A percentile compares a stretch with the other conserved stretches of the same genome.
These are phyloP conservation scores for Gambusia yucatana DNA, from an alignment of 2,797 vertebrate genomes.

Conservation along the genomic window DNA sequence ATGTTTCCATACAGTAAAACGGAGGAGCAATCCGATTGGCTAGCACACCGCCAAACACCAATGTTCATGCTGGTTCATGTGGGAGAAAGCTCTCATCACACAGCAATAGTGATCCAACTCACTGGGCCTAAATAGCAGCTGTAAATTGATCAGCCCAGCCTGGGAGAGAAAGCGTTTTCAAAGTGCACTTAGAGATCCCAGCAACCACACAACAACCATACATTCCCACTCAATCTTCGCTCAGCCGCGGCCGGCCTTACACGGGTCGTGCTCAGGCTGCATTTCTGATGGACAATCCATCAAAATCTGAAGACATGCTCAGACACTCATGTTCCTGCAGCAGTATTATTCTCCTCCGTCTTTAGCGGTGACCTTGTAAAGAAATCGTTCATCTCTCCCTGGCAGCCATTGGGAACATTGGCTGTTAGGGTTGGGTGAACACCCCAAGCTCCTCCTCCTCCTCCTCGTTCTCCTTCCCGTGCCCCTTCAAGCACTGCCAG, in stretches of 20 bases:
- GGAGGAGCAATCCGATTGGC: not conserved
- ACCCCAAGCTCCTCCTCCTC: not conserved
- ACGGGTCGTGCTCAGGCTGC: slow-evolving; percentile 13
- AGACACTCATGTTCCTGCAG: slow-evolving; percentile 12
- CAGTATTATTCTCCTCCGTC: slow-evolving; percentile 40
- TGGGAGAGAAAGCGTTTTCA: slow-evolving; percentile 23
- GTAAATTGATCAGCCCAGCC: slow-evolving; percentile 31
- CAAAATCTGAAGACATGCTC: slow-evolving; percentile 11
- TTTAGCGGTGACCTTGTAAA: slow-evolving; percentile 45
- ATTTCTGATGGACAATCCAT: slow-evolving; percentile 13
- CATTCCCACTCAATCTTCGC: slow-evolving; percentile 52
- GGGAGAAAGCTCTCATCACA: slow-evolving; percentile 27
- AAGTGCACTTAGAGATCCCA: slow-evolving; percentile 22
- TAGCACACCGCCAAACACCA: slow-evolving; percentile 3
- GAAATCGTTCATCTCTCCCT: slow-evolving; percentile 10
- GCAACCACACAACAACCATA: slow-evolving; percentile 8
- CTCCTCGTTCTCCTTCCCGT: not conserved
- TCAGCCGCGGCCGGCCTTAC: slow-evolving; percentile 16
- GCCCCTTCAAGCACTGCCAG: slow-evolving; percentile 19
- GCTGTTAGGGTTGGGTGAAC: not conserved
- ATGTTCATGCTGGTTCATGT: slow-evolving; percentile 37
- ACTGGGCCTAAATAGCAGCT: slow-evolving; percentile 23
- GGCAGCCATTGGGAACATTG: not conserved
- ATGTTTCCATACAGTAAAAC: slow-evolving; percentile 44
- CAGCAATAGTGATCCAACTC: slow-evolving; percentile 31